Evolutionary conservation across 2,888 invertebrate genomes (phyloP).

Genomic region (Ernsta delagoae): DNA sequence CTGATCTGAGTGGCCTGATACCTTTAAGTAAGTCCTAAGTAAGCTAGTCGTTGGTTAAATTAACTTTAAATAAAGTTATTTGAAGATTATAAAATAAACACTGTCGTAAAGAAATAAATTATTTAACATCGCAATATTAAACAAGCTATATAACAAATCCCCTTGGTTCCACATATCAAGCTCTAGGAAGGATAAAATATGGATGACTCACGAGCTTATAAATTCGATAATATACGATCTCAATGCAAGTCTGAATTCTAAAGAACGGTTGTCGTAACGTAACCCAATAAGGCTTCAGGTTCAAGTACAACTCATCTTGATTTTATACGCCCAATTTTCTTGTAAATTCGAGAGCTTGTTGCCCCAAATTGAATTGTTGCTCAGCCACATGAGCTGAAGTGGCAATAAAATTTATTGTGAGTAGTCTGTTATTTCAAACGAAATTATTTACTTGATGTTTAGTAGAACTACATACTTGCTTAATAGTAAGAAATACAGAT

Average conservation of each 20-base stretch:
- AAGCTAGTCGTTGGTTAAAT: no score
- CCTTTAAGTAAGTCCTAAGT: no score
- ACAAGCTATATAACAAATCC: no score
- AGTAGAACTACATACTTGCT: background rate
- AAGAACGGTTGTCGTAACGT: background rate
- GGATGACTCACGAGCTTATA: background rate
- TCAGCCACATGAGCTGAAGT: constrained; percentile 7
- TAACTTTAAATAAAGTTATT: no score
- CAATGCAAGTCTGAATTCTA: background rate
- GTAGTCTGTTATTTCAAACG: background rate
- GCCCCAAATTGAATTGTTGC: constrained; percentile 11
- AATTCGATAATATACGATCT: constrained; percentile 6
- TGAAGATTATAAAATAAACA: no score
- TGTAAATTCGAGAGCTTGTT: constrained; percentile 1
- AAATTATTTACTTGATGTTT: background rate
- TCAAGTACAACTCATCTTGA: background rate
- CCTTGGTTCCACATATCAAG: no score
- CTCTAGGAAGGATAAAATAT: background rate
- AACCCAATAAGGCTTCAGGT: constrained; percentile 3
- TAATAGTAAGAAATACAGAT: no score
- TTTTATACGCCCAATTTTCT: constrained; percentile 10
- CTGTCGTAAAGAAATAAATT: no score
- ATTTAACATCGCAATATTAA: no score
- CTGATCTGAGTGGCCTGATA: no score
- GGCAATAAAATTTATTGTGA: constrained; percentile 9